phyloP scores from a whole-genome alignment of 2,797 vertebrate species.

The Acanthurus leucopareius region DNA sequence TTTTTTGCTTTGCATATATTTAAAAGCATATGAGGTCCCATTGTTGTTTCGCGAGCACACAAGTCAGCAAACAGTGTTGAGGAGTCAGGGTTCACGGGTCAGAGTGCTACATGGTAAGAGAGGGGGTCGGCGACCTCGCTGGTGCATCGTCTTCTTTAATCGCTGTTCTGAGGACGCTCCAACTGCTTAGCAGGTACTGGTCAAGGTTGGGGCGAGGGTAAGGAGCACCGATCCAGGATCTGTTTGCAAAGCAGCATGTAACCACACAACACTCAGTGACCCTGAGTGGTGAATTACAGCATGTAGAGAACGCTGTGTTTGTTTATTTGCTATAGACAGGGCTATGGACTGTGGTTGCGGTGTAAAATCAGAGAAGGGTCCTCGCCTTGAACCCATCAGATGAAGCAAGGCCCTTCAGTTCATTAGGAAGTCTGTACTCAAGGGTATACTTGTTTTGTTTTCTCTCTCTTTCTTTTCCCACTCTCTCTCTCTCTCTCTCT shows the following conservation, averaged over 20 bases:
- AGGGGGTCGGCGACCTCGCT: conserved; percentile 76
- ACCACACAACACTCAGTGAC: conserved; percentile 80
- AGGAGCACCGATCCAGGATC: conserved; percentile 76
- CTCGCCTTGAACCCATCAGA: conserved; percentile 76
- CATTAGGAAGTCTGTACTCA: conserved; percentile 75
- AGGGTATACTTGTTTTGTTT: conserved; percentile 41
- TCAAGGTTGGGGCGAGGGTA: conserved; percentile 83
- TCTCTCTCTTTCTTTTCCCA: not conserved
- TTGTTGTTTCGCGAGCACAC: conserved; percentile 67
- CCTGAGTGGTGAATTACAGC: conserved; percentile 79
- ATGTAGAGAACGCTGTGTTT: conserved; percentile 76
- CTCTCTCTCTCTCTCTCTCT: conserved; percentile 24
- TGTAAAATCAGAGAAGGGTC: conserved; percentile 70
- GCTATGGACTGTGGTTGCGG: conserved; percentile 62
- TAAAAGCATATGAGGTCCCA: conserved; percentile 42
- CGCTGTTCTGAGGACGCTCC: conserved; percentile 76
- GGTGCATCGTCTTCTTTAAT: conserved; percentile 76
- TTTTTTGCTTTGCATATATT: conserved; percentile 38
- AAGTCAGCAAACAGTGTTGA: conserved; percentile 77
- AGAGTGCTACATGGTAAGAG: conserved; percentile 84
- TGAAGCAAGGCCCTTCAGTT: conserved; percentile 73
- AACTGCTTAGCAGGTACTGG: conserved; percentile 81
- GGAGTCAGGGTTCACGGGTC: conserved; percentile 79
- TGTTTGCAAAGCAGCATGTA: conserved; percentile 82
- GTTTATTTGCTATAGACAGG: conserved; percentile 70